phyloP scores from a whole-genome alignment of 2,113 vertebrate genomes.

The Motacilla tschutschensis region DNA sequence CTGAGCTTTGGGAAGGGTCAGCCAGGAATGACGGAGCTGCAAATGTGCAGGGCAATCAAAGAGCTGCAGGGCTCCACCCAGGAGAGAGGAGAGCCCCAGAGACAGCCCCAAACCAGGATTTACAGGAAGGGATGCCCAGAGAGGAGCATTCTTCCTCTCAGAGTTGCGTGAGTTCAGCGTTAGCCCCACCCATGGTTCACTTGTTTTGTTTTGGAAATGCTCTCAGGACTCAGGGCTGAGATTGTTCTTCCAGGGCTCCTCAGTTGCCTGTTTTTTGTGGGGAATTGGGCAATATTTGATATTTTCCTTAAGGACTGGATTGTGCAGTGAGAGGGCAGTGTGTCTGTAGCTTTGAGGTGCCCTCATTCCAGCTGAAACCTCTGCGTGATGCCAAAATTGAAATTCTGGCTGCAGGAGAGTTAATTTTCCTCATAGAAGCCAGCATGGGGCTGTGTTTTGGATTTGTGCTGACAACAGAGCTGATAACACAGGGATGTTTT shows the following conservation, averaged over 20 bases:
- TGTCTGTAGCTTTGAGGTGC: rapidly evolving
- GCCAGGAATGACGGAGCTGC: conserved; percentile 30
- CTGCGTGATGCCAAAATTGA: not conserved
- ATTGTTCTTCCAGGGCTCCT: not conserved
- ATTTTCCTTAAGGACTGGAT: not conserved
- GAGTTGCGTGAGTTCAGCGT: not conserved
- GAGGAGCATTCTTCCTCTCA: not conserved
- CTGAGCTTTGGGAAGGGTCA: conserved; percentile 23
- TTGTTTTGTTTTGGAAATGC: not conserved
- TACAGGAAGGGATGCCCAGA: not conserved
- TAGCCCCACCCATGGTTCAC: not conserved
- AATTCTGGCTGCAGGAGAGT: not conserved
- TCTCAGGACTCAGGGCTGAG: not conserved
- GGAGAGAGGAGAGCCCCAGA: not conserved
- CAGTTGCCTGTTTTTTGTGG: not conserved
- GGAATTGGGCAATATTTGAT: not conserved
- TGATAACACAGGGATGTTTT: not conserved
- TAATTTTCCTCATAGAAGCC: not conserved
- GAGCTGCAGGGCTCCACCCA: conserved; percentile 26
- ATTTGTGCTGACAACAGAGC: not conserved
- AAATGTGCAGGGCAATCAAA: not conserved
- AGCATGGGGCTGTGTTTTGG: not conserved
- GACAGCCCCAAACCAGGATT: not conserved
- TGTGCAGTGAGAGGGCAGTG: not conserved
- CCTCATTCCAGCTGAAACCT: not conserved